phyloP scores from a whole-genome alignment of 35 echinoderm and acorn worm species.

The Holothuria glaberrima region DNA sequence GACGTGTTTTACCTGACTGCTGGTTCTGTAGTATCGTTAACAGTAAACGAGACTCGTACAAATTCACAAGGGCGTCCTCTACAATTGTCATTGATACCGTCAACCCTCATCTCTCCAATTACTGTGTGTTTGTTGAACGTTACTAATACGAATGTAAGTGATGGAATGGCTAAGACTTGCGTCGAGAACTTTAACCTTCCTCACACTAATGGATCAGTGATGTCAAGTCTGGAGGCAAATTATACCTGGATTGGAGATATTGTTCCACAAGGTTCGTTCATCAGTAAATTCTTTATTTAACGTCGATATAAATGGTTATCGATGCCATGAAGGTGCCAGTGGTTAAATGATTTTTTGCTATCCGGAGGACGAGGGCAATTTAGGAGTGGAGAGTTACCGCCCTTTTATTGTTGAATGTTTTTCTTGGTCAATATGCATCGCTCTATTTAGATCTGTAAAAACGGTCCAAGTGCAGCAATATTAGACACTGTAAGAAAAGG shows the following conservation, averaged over 20 bases:
- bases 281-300: background rate
- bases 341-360: background rate
- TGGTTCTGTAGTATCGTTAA: slow-evolving; percentile 13
- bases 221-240: background rate
- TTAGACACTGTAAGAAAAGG: no score
- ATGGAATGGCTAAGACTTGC: background rate
- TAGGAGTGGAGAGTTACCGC: background rate
- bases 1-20: slow-evolving; percentile 11
- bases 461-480: no score
- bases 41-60: background rate
- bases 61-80: background rate
- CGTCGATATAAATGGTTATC: background rate
- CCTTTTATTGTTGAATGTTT: background rate
- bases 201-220: background rate
- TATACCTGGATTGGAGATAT: slow-evolving; percentile 28
- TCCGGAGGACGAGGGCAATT: background rate
- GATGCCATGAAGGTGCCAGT: background rate
- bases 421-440: background rate
- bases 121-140: background rate
- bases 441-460: no score
- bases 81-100: slow-evolving; percentile 34
- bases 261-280: background rate
- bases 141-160: background rate
- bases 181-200: background rate
- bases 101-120: background rate